Conservation (phyloP, 2,113 vertebrate species). For the Anarhynchus alexandrinus region DNA sequence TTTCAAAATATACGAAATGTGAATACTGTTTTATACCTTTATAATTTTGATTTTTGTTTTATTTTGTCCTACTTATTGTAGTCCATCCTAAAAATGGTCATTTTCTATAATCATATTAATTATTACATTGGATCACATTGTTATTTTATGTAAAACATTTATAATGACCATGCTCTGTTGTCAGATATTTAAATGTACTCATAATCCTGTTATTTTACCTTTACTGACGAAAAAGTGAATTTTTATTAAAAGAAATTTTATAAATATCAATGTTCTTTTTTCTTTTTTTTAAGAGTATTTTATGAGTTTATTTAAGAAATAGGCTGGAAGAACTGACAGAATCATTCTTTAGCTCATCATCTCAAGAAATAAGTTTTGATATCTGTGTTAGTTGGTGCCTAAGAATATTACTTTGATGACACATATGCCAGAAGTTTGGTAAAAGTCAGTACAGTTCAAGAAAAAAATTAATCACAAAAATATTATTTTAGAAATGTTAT, state of each 20-base stretch:
- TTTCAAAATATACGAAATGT: not conserved
- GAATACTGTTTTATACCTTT: not conserved
- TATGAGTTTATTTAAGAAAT: not conserved
- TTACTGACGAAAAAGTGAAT: not conserved
- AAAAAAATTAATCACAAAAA: not conserved
- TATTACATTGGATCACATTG: not conserved
- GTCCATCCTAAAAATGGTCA: not conserved
- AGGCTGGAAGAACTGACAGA: not conserved
- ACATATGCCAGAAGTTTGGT: not conserved
- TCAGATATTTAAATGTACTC: not conserved
- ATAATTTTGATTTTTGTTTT: not conserved
- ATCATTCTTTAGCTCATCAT: not conserved
- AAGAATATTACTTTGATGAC: not conserved
- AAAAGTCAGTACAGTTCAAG: not conserved
- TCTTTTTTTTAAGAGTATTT: not conserved
- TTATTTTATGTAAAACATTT: not conserved
- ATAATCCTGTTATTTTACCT: not conserved
- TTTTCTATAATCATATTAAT: not conserved
- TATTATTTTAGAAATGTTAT: not conserved
- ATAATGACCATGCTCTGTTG: not conserved
- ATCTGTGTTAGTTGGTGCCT: not conserved
- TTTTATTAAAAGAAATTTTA: not conserved
- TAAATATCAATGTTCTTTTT: not conserved
- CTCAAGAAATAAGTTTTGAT: not conserved
- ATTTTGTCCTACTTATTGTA: not conserved